A percentile compares a stretch with the other conserved stretches of the same genome.
Conservation (phyloP, 1,140 invertebrate genomes). For the Eueides isabella region DNA sequence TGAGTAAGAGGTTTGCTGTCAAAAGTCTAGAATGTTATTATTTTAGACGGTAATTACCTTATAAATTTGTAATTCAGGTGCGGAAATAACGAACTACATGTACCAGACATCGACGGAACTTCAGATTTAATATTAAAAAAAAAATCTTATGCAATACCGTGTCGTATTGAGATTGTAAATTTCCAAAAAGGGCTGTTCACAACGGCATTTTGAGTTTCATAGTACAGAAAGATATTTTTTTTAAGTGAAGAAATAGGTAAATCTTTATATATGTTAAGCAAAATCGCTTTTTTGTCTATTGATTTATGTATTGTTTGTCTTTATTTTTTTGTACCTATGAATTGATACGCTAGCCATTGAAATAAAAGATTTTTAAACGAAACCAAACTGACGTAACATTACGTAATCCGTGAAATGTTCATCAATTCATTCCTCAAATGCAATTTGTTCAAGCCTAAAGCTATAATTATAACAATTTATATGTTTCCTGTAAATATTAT, state of each 20-base stretch:
- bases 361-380: no score
- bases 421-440: background rate
- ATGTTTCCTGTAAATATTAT: slow-evolving; percentile 7
- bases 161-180: background rate
- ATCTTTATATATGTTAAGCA: background rate
- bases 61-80: background rate
- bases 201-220: background rate
- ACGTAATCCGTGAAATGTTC: no score
- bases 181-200: background rate
- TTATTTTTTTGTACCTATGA: no score
- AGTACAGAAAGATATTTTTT: background rate
- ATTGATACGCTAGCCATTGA: no score
- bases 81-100: slow-evolving; percentile 5
- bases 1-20: background rate
- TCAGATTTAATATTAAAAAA: background rate
- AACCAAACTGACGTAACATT: no score
- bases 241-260: background rate
- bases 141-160: background rate
- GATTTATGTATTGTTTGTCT: no score
- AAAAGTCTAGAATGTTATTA: background rate
- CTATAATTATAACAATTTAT: background rate
- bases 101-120: background rate
- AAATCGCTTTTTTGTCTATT: no score
- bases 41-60: slow-evolving; percentile 4
- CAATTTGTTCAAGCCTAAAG: background rate